A percentile compares a stretch with the other conserved stretches of the same genome.
Conservation (phyloP, 30 jellyfish, hydroid and myxozoan genomes). For the Catostylus mosaicus region DNA sequence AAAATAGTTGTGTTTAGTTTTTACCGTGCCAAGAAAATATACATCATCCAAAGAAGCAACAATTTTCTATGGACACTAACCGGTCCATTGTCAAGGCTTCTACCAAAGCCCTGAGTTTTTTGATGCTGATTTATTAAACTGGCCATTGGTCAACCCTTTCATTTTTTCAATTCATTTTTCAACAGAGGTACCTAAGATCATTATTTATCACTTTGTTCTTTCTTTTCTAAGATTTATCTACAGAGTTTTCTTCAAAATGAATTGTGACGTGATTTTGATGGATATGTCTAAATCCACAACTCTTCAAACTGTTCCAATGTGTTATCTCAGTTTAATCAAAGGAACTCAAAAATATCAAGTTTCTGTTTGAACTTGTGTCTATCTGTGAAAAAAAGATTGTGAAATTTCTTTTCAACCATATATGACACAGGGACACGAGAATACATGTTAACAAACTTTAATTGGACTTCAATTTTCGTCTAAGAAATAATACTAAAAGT, state of each 20-base stretch:
- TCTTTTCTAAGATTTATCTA: no score
- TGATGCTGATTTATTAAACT: not conserved
- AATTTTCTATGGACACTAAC: not conserved
- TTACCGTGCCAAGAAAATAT: not conserved
- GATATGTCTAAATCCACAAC: not conserved
- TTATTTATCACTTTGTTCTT: not conserved
- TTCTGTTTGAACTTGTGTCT: not conserved
- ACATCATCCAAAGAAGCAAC: not conserved
- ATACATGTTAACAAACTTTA: not conserved
- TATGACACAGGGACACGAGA: not conserved
- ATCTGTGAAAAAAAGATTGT: not conserved
- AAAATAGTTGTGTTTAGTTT: no score
- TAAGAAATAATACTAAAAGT: not conserved
- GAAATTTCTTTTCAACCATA: not conserved
- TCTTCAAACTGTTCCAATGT: not conserved
- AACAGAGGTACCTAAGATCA: not conserved
- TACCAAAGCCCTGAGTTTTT: slow-evolving; percentile 32
- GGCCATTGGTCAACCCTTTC: not conserved
- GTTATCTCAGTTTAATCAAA: not conserved
- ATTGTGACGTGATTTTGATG: not conserved
- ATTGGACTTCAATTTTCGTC: not conserved
- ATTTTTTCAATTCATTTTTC: not conserved
- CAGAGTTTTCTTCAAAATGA: no score
- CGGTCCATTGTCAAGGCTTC: not conserved
- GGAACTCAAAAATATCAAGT: not conserved